Base-by-base conservation (phyloP, 2,797 vertebrate genomes). In the Phalanger gymnotis region DNA sequence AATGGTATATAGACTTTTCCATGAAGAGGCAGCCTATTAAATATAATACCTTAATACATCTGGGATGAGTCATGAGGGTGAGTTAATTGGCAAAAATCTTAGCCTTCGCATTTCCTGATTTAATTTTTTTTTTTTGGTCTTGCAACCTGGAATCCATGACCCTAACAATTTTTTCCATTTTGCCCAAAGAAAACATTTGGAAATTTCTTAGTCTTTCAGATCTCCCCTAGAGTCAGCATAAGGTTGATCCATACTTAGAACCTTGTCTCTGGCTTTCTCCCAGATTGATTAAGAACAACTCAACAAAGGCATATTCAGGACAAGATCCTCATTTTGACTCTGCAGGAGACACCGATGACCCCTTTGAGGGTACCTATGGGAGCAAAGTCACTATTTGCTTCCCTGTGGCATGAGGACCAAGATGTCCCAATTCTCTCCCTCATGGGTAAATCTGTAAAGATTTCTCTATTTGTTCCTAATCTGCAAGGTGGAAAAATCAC, bases 1-100 rank as follows among this genome's bases (percentile, higher is more conserved):
- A 97, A 97, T 97, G 97, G 96, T 94, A 95, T 96, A 96, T 95
- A 92, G 95, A 94, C 94, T 97, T 95, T 97, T 97, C 95, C 96
- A 92, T 94, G 94, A 96, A 95, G 61, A 97, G 89, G 54, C 66
- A 87, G 73, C 73, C 73, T 91, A 93, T 96, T 96, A 96, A 97
- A 96, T 96, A 96, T 91, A 96, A 97, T 96, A 96, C 95, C 94
- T 94, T 96, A 93, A 96, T 95, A 87, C 93, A 73, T 96, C 93
- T 96, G 93, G 92, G 91, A 95, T 96, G 97, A 98, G 92, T 98
- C 97, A 97, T 90, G 91, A 47, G 96, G 61, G 55, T 96, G 93
- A 97, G 96, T 95, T 95, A 97, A 97, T 96, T 97, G 93, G 93
- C 94, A 94, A 95, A 96, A 94, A 95, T 96, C 56, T 96, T 97